These are phyloP conservation scores for Mormyrus hasselquistii DNA, from an alignment of 2,797 vertebrate genomes.

Conservation along the genomic window DNA sequence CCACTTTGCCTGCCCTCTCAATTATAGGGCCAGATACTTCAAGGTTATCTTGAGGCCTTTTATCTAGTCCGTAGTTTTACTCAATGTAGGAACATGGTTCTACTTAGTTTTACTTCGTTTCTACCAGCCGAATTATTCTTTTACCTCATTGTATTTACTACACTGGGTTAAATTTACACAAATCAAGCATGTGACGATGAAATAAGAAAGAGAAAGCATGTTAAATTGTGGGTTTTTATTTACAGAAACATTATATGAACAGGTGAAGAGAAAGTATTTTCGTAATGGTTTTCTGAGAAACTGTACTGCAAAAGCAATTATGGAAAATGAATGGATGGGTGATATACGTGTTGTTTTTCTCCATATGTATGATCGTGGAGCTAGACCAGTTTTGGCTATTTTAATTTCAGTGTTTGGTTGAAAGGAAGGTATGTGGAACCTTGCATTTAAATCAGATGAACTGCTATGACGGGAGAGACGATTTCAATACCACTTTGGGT, in stretches of 20 bases:
- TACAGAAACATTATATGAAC: not conserved
- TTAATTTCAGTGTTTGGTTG: not conserved
- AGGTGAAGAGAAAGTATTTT: not conserved
- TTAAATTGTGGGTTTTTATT: not conserved
- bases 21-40: conserved; percentile 12
- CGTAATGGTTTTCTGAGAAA: not conserved
- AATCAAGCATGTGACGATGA: not conserved
- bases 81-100: not conserved
- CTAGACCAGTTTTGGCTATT: not conserved
- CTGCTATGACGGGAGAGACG: not conserved
- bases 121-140: not conserved
- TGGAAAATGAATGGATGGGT: not conserved
- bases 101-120: not conserved
- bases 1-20: not conserved
- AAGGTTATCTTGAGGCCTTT: conserved; percentile 4
- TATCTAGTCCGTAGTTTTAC: not conserved
- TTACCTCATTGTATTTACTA: not conserved
- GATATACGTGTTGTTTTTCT: not conserved
- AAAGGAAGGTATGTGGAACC: not conserved
- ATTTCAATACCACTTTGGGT: not conserved
- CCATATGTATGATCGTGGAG: not conserved
- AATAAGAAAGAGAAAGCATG: not conserved
- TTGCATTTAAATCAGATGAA: not conserved
- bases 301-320: not conserved
- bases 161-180: not conserved